Conservation (phyloP, 2,888 invertebrate genomes). For the Xanthorhoe spadicearia region DNA sequence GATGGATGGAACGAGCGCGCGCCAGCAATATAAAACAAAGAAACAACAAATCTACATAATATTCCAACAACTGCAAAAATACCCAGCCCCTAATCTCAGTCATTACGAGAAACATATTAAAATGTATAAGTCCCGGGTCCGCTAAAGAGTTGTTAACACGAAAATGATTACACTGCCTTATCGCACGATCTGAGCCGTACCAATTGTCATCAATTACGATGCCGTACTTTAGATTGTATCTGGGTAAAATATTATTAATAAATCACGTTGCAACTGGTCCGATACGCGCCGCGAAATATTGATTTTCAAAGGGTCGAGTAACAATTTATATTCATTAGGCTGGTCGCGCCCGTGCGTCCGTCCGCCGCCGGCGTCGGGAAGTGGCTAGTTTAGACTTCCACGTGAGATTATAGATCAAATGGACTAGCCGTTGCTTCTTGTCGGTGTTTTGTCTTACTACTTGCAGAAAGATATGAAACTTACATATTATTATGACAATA, state of each 20-base stretch:
- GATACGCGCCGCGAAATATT: conserved; percentile 69
- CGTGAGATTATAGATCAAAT: conserved; percentile 13
- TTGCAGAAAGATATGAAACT: background rate
- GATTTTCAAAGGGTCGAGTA: conserved; percentile 80
- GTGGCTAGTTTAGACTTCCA: conserved; percentile 41
- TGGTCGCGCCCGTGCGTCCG: conserved; percentile 35
- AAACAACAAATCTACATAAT: conserved; percentile 67
- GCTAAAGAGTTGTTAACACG: conserved; percentile 80
- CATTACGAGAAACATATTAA: conserved; percentile 75
- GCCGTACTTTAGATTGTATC: conserved; percentile 81
- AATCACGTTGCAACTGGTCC: conserved; percentile 75
- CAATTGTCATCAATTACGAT: conserved; percentile 80
- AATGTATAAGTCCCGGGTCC: conserved; percentile 63
- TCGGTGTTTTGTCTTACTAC: conserved; percentile 10
- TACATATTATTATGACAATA: too few relatives aligned
- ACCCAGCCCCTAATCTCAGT: conserved; percentile 51
- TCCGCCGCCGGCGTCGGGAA: conserved; percentile 34
- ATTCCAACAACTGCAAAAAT: conserved; percentile 73
- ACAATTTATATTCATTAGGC: conserved; percentile 81
- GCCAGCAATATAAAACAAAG: conserved; percentile 61
- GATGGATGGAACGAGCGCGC: conserved; percentile 53
- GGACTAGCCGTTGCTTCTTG: conserved; percentile 4
- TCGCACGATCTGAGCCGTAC: conserved; percentile 57
- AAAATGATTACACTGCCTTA: conserved; percentile 66
- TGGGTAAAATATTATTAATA: conserved; percentile 81